A percentile compares a stretch with the other conserved stretches of the same genome.
Conservation (phyloP, 1,140 invertebrate species). For the Nasonia giraulti region DNA sequence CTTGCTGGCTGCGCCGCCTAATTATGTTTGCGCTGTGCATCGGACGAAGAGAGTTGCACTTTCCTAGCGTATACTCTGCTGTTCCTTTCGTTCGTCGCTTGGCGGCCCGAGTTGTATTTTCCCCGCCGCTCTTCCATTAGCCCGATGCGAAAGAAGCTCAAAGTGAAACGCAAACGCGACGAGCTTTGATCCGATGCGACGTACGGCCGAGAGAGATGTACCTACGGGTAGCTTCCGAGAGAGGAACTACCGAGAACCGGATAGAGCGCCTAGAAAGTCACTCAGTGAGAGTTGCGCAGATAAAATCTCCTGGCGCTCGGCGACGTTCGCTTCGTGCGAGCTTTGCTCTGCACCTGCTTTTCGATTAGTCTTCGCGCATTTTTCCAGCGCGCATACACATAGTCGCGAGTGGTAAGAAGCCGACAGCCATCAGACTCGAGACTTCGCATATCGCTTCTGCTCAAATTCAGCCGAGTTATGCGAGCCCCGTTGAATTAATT, state of each 20-base stretch:
- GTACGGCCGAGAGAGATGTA: no score
- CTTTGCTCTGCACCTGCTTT: background rate
- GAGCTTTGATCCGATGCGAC: background rate
- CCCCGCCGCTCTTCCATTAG: background rate
- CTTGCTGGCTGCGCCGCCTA: background rate
- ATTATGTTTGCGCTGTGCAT: slow-evolving; percentile 17
- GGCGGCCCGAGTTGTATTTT: background rate
- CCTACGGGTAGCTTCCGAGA: no score
- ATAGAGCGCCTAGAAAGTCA: no score
- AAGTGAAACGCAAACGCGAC: background rate
- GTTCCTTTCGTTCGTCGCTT: background rate
- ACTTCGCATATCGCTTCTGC: no score
- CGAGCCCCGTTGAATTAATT: background rate
- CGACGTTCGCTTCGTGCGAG: no score
- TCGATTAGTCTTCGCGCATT: background rate
- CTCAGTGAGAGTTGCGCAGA: no score
- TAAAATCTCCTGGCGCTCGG: no score
- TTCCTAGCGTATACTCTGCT: background rate
- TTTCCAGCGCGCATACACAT: no score
- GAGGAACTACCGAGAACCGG: no score
- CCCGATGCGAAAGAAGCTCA: background rate
- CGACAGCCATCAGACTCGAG: background rate
- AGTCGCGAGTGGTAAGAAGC: background rate
- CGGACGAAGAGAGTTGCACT: slow-evolving; percentile 1
- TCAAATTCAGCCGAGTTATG: background rate